These are phyloP conservation scores for Rhynchonycteris naso DNA, from an alignment of 2,797 vertebrate species.

Conservation along the genomic window DNA sequence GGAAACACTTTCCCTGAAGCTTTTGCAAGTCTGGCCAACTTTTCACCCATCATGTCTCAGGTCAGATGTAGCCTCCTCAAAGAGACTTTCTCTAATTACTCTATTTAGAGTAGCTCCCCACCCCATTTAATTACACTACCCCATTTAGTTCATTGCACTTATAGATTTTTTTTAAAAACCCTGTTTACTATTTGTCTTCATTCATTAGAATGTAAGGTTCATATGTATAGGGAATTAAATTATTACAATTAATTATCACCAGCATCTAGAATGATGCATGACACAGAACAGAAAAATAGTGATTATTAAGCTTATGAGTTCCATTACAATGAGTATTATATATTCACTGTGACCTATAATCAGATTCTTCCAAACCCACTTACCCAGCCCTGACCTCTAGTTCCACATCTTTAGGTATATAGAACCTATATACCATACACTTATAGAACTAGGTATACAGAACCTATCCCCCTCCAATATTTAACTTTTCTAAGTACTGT, in stretches of 20 bases:
- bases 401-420: not conserved
- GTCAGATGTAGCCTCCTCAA: not conserved
- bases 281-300: not conserved
- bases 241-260: not conserved
- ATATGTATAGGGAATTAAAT: not conserved
- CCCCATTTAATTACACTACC: not conserved
- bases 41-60: not conserved
- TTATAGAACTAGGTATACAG: not conserved
- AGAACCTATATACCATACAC: not conserved
- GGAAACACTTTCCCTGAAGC: not conserved
- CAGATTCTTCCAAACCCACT: not conserved
- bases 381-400: not conserved
- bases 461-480: not conserved
- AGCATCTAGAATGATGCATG: not conserved
- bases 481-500: not conserved
- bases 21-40: not conserved
- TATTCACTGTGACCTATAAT: not conserved
- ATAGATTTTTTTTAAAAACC: not conserved
- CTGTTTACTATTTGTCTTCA: conserved; percentile 27
- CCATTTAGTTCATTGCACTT: not conserved
- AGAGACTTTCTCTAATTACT: not conserved
- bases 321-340: not conserved
- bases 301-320: not conserved
- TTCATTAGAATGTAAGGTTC: not conserved
- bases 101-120: not conserved